Base-by-base conservation (phyloP, 2,888 invertebrate species). In the Luffia ferchaultella region DNA sequence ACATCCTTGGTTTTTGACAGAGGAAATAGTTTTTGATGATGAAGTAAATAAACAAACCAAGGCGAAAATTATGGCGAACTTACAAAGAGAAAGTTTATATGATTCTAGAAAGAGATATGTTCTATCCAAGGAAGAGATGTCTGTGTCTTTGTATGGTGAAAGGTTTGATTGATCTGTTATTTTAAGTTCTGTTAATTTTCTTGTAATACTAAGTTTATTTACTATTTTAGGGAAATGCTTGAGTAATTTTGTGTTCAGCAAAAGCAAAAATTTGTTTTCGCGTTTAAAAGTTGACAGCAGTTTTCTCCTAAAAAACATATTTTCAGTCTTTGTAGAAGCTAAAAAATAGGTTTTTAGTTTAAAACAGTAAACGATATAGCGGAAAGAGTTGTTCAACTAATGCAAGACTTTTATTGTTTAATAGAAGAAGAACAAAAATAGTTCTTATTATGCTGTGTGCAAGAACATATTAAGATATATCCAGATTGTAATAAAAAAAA, bases 341-440 rank as follows among this genome's bases (percentile, higher is more conserved):
- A 51, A 52, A 48, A 50, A 30, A 46, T 48, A 18, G 18, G 43
- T 51, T 30, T 12, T 19, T 46, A 20, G 18, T 42, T 50, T 57
- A 40, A 45, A 40, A 51, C 42, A 42, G 53, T 55, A 0, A 57
- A 56, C 48, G 54, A 57, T 48, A 53, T 51, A 41, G 55, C 54
- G 19, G 55, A 55, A 48, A 52, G 55, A 53, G 54, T 50, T 45
- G 54, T 58, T 16, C 54, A 56, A 51, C 20, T 53, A n/a, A 55
- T 57, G 55, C 52, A 55, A 56, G 55, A 56, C 46, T 59, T 57
- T 53, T 47, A 57, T 50, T 55, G 54, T 20, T 50, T 57, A 12
- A 54, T 56, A 47, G 18, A 18, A 57, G 9, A 55, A 57, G 46
- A 53, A 55, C 48, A 52, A 56, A 52, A 53, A 51, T 18, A 51